phyloP scores from a whole-genome alignment of 2,113 vertebrate genomes.

The Tauraco erythrolophus region DNA sequence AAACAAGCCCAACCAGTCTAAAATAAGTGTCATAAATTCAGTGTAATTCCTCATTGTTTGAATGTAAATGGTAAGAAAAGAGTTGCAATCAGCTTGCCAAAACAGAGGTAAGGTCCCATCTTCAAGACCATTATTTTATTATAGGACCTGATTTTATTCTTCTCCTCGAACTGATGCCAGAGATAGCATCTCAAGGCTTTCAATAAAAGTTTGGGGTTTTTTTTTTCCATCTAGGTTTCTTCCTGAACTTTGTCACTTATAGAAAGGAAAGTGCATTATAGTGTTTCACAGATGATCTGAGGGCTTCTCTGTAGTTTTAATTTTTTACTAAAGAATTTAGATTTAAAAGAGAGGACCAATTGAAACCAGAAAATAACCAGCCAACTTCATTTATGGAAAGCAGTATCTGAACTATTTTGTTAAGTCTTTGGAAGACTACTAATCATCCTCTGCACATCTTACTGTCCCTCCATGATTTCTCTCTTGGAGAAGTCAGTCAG shows the following conservation, averaged over 20 bases:
- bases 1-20: not conserved
- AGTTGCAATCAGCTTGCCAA: not conserved
- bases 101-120: not conserved
- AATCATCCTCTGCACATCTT: not conserved
- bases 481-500: not conserved
- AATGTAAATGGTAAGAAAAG: not conserved
- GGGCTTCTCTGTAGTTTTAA: not conserved
- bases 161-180: not conserved
- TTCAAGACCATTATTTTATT: not conserved
- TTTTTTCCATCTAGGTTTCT: not conserved
- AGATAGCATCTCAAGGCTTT: not conserved
- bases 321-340: not conserved
- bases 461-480: rapidly evolving
- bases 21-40: not conserved
- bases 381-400: not conserved
- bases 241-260: not conserved
- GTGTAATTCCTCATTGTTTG: not conserved
- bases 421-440: not conserved
- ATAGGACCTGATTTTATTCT: not conserved
- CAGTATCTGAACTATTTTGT: not conserved
- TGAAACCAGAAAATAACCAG: not conserved
- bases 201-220: not conserved
- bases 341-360: not conserved
- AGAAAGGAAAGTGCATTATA: not conserved
- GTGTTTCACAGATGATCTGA: not conserved